A percentile compares a stretch with the other conserved stretches of the same genome.
Conservation (phyloP, 2,113 vertebrate genomes). For the Riparia riparia region DNA sequence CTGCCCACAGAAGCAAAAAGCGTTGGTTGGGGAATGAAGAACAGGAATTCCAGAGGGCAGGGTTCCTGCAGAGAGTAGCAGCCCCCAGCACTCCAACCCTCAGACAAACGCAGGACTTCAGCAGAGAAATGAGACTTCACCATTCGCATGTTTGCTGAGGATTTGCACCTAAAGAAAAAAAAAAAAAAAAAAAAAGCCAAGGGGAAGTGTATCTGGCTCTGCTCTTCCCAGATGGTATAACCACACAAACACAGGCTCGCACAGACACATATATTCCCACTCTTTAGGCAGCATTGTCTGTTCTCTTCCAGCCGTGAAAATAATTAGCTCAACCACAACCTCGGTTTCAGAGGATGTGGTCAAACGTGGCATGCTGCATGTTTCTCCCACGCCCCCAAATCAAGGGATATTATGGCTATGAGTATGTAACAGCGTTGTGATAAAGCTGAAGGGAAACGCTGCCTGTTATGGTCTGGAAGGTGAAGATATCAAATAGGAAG, state of each 20-base stretch:
- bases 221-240: slow-evolving; percentile 48
- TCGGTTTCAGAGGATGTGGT: slow-evolving; percentile 52
- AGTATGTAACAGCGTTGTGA: neutral
- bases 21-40: neutral
- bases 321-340: slow-evolving; percentile 45
- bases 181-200: neutral
- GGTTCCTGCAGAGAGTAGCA: neutral
- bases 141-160: neutral
- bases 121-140: neutral
- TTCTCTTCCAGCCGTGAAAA: slow-evolving; percentile 49
- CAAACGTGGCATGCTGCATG: neutral
- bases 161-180: neutral
- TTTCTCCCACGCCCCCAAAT: neutral
- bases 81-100: neutral
- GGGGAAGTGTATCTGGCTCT: neutral
- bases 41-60: slow-evolving; percentile 31
- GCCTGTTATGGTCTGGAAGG: neutral
- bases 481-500: slow-evolving; percentile 9
- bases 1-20: slow-evolving; percentile 38
- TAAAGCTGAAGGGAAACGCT: neutral
- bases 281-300: slow-evolving; percentile 23
- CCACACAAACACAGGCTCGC: slow-evolving; percentile 37
- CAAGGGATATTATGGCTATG: neutral
- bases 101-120: neutral
- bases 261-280: slow-evolving; percentile 23